Evolutionary conservation across 1,140 invertebrate species (phyloP), one percentile per base, ranked within the genome.

Genomic region (Bombus waltoni): DNA sequence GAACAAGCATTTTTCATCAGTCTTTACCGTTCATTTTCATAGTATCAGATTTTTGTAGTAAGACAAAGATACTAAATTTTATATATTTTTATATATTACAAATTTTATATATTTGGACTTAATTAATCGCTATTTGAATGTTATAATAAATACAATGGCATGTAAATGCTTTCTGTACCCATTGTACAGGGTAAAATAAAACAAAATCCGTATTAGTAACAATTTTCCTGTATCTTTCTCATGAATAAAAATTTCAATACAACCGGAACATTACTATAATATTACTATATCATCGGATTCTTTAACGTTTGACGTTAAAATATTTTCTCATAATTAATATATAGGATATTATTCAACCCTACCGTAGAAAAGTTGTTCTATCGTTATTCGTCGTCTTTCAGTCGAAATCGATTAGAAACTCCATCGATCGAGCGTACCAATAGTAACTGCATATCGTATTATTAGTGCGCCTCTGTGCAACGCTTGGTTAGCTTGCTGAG

Each of bases 391-490:
- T 42, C 15, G 62, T n/a, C 47, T 28, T 22, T 10, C 42, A 13
- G 22, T 79, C 40, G n/a, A 66, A 44, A 65, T 70, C 65, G 65
- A 70, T 80, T 44, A 65, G 77, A 47, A 70, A 38, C 40, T 47
- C n/a, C 68, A n/a, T 80, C 59, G 59, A 70, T 38, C 47, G 22
- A 5, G 18, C n/a, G 15, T 40, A 15, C 42, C 42, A 79, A 8
- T 10, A 5, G 75, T 65, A 77, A 77, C 75, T 42, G 25, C 57
- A 42, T 77, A 77, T 77, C 62, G 77, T 70, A 44, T 80, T 80
- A 80, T 80, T 80, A 80, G 77, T 32, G 38, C 57, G 15, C 75
- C 75, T 65, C 75, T 59, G 53, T 5, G 75, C 57, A 77, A 77
- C 53, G 75, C 35, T 77, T 77, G 53, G 75, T 35, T 77, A 77